Percentiles rank a stretch among this genome's conserved stretches.
Evolutionary conservation across 2,797 vertebrate genomes (phyloP).

Genomic region (Anguilla marmorata): DNA sequence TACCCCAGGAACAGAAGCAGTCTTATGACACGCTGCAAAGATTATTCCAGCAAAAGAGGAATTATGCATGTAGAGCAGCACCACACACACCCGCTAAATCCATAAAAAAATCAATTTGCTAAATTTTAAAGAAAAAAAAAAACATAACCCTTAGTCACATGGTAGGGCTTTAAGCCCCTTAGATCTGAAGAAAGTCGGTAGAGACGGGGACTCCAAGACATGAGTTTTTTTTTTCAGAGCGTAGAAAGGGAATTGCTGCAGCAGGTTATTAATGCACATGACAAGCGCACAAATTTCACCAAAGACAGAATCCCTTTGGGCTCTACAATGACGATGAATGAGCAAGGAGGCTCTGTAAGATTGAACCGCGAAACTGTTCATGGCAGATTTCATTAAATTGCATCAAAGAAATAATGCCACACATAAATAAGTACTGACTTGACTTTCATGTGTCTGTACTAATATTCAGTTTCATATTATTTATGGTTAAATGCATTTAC

Average conservation of each 20-base stretch:
- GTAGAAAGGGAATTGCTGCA: background rate
- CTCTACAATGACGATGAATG: background rate
- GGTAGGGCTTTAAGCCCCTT: background rate
- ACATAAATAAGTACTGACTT: background rate
- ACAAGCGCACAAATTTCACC: background rate
- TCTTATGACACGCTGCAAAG: background rate
- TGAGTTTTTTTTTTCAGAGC: background rate
- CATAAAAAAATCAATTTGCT: background rate
- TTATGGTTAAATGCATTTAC: background rate
- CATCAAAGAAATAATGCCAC: constrained; percentile 1
- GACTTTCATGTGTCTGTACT: background rate
- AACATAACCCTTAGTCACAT: background rate
- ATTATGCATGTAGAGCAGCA: background rate
- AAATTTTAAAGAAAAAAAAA: background rate
- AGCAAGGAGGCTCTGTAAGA: background rate
- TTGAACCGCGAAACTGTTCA: background rate
- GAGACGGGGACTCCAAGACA: background rate
- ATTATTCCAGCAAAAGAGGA: background rate
- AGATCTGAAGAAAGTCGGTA: background rate
- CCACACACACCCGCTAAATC: background rate
- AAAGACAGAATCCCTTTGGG: background rate
- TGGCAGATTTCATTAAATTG: background rate
- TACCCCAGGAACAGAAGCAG: background rate
- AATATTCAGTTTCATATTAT: background rate
- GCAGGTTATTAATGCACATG: background rate